Evolutionary conservation across 2,797 vertebrate species (phyloP).

Genomic region (Sphaeramia orbicularis): DNA sequence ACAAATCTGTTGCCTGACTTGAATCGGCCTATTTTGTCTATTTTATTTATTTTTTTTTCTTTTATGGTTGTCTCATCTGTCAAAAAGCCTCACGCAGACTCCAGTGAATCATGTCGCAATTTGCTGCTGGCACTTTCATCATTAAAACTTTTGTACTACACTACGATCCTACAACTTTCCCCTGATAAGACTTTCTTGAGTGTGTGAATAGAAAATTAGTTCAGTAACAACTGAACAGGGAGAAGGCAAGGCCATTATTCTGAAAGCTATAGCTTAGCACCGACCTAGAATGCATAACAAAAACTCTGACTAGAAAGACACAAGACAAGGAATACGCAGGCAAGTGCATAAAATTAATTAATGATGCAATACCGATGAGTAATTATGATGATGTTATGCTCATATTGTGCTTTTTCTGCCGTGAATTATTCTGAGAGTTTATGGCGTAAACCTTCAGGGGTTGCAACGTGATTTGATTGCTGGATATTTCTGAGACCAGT

Average conservation of each 20-base stretch:
- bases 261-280: slow-evolving; percentile 35
- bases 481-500: slow-evolving; percentile 3
- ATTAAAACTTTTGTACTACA: slow-evolving; percentile 69
- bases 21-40: slow-evolving; percentile 1
- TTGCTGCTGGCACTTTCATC: slow-evolving; percentile 73
- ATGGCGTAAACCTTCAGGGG: not conserved
- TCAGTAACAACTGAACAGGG: slow-evolving; percentile 35
- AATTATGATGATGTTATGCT: not conserved
- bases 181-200: slow-evolving; percentile 51
- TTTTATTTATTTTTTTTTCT: not conserved
- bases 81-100: slow-evolving; percentile 49
- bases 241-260: slow-evolving; percentile 37
- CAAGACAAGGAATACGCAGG: slow-evolving; percentile 24
- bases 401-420: slow-evolving; percentile 14
- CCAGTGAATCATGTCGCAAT: slow-evolving; percentile 69
- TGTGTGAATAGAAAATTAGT: slow-evolving; percentile 53
- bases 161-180: slow-evolving; percentile 51
- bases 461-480: slow-evolving; percentile 10
- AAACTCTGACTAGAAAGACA: slow-evolving; percentile 13
- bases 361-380: slow-evolving; percentile 35
- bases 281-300: slow-evolving; percentile 15
- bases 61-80: slow-evolving; percentile 54
- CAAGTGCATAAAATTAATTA: slow-evolving; percentile 33
- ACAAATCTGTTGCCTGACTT: slow-evolving; percentile 27
- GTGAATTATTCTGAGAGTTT: not conserved